Evolutionary conservation across 2,113 vertebrate species (phyloP).

Genomic region (Baryphthengus martii): DNA sequence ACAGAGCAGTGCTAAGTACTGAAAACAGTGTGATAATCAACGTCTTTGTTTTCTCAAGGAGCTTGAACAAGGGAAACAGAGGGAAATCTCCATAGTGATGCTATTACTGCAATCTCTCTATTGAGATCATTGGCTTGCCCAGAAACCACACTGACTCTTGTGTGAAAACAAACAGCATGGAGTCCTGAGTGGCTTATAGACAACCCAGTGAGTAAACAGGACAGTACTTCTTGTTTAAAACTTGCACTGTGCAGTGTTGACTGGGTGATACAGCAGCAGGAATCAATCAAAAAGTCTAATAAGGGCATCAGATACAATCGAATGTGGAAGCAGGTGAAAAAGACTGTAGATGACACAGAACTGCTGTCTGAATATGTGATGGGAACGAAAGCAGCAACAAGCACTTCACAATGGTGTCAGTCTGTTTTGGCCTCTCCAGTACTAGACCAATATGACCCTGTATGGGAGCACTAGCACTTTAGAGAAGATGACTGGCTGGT

Average conservation of each 20-base stretch:
- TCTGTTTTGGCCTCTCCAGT: background rate
- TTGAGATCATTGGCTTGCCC: background rate
- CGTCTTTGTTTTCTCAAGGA: background rate
- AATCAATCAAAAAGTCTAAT: slow-evolving; percentile 44
- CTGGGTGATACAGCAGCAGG: slow-evolving; percentile 3
- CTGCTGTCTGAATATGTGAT: background rate
- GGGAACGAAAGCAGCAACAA: background rate
- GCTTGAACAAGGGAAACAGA: background rate
- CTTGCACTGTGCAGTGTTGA: background rate
- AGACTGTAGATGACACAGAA: background rate
- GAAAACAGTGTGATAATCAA: background rate
- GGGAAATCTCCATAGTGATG: background rate
- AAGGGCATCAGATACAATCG: background rate
- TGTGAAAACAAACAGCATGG: slow-evolving; percentile 35
- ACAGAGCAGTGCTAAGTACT: background rate
- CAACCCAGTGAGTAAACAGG: background rate
- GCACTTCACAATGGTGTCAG: background rate
- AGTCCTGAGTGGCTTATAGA: slow-evolving; percentile 6
- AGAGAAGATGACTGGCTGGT: background rate
- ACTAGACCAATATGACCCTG: background rate
- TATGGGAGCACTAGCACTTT: background rate
- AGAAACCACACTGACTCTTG: background rate
- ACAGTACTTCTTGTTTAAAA: background rate
- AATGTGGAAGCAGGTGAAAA: background rate
- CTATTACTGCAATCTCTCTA: background rate